These are phyloP conservation scores for Pipa parva DNA, from an alignment of 2,113 vertebrate genomes.

Conservation along the genomic window DNA sequence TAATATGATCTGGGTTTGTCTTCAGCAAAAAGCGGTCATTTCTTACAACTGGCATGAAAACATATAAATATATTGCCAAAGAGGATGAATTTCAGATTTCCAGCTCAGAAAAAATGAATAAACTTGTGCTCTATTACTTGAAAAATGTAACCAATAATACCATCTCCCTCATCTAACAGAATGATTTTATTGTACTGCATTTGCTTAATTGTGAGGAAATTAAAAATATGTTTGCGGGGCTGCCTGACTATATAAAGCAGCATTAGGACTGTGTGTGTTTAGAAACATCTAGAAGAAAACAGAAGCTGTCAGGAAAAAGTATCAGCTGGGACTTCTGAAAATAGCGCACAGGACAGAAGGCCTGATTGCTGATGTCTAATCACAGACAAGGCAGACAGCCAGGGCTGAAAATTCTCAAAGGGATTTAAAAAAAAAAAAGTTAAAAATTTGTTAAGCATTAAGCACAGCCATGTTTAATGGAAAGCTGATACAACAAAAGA, in stretches of 20 bases:
- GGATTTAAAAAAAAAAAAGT: too few relatives aligned
- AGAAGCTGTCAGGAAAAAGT: slow-evolving; percentile 6
- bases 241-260: too few relatives aligned
- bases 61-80: not conserved
- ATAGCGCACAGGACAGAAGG: slow-evolving; percentile 11
- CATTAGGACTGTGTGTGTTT: too few relatives aligned
- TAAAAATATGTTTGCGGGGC: too few relatives aligned
- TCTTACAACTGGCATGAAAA: slow-evolving; percentile 6
- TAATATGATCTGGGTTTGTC: not conserved
- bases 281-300: slow-evolving; percentile 24
- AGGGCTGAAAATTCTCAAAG: too few relatives aligned
- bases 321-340: slow-evolving; percentile 30
- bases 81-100: not conserved
- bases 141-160: too few relatives aligned
- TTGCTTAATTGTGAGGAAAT: too few relatives aligned
- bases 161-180: not conserved
- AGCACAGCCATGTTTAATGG: too few relatives aligned
- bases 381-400: not conserved
- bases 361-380: slow-evolving; percentile 6
- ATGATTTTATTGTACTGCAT: too few relatives aligned
- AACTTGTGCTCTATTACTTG: not conserved
- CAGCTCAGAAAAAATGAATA: not conserved
- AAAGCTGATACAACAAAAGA: too few relatives aligned
- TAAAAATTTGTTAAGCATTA: too few relatives aligned
- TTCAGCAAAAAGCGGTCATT: not conserved